A percentile compares a stretch with the other conserved stretches of the same genome.
These are phyloP conservation scores for Tipula unca DNA, from an alignment of 2,888 invertebrate species.

Conservation along the genomic window DNA sequence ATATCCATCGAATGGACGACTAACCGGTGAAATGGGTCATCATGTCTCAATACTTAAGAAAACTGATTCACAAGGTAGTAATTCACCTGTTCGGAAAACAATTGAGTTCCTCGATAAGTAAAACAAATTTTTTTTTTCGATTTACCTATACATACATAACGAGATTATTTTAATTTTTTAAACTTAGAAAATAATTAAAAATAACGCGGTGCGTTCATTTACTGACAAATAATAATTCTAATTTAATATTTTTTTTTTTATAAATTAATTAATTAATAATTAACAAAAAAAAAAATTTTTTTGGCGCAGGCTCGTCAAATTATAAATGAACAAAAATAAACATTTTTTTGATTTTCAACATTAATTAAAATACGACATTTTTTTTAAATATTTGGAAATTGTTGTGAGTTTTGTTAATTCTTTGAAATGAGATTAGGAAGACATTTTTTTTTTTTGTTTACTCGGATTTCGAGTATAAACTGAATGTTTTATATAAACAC, in stretches of 20 bases:
- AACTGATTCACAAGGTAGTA: constrained; percentile 38
- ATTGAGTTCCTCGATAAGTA: constrained; percentile 32
- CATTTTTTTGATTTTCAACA: not conserved
- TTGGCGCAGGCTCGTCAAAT: not conserved
- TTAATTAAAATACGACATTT: not conserved
- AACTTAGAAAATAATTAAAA: not conserved
- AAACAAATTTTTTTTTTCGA: not conserved
- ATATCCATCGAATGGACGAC: constrained; percentile 33
- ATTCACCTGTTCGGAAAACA: constrained; percentile 37
- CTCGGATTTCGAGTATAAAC: too few relatives aligned
- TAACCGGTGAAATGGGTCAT: constrained; percentile 34
- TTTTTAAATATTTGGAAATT: not conserved
- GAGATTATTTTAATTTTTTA: not conserved
- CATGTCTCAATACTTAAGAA: constrained; percentile 42
- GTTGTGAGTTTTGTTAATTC: not conserved
- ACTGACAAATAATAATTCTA: constrained; percentile 1
- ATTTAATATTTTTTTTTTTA: not conserved
- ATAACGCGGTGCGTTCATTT: not conserved
- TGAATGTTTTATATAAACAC: too few relatives aligned
- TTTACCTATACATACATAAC: not conserved
- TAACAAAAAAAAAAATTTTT: not conserved
- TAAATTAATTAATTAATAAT: not conserved
- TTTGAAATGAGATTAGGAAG: not conserved
- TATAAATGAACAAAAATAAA: not conserved
- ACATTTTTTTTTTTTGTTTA: too few relatives aligned